These are phyloP conservation scores for Pipa parva DNA, from an alignment of 2,113 vertebrate species.

Conservation along the genomic window DNA sequence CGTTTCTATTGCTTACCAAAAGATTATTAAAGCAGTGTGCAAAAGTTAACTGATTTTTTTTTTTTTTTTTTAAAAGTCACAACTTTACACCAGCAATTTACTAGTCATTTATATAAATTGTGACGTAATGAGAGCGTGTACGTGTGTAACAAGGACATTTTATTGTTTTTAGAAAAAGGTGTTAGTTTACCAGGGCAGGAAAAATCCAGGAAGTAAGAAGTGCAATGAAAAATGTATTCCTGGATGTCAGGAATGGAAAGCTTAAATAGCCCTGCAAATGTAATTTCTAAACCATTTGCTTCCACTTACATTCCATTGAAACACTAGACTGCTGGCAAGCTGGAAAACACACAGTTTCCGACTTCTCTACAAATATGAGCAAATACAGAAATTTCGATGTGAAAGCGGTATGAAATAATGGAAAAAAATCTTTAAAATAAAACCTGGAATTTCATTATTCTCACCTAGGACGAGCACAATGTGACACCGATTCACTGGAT, in stretches of 20 bases:
- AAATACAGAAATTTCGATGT: slow-evolving; percentile 32
- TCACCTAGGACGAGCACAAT: fast-evolving
- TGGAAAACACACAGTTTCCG: slow-evolving; percentile 39
- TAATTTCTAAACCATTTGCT: slow-evolving; percentile 65
- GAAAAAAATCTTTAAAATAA: slow-evolving; percentile 46
- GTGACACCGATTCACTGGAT: no score
- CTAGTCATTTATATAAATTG: no score
- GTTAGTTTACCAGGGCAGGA: not conserved
- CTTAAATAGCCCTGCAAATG: slow-evolving; percentile 53
- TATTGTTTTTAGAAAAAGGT: no score
- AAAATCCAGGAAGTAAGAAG: slow-evolving; percentile 45
- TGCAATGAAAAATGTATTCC: slow-evolving; percentile 21
- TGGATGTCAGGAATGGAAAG: not conserved
- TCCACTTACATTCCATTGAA: slow-evolving; percentile 58
- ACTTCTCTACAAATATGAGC: slow-evolving; percentile 26
- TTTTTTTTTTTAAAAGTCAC: no score
- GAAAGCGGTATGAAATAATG: slow-evolving; percentile 40
- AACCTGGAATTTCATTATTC: slow-evolving; percentile 42
- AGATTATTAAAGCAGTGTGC: no score
- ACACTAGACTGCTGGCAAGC: slow-evolving; percentile 51
- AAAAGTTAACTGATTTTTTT: no score
- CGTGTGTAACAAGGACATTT: no score
- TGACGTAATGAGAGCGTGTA: no score
- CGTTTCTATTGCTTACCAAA: no score
- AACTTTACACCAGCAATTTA: no score